Conservation (phyloP, 2,888 invertebrate species). For the Prosopocoilus inquinatus region DNA sequence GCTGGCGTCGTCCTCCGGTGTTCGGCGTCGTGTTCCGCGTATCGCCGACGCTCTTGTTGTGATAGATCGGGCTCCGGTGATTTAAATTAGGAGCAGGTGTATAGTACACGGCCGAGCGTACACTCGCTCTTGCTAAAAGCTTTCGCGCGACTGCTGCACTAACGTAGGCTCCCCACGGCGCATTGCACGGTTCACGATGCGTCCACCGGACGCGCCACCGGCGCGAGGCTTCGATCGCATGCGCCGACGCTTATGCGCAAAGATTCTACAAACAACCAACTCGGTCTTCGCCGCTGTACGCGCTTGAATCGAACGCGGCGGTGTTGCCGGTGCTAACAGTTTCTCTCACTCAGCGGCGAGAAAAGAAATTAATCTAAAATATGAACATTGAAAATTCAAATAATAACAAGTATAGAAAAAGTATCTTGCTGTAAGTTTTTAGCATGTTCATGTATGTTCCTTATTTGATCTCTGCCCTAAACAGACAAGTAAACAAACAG, state of each 20-base stretch:
- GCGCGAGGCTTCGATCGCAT: constrained; percentile 43
- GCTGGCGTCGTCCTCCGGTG: constrained; percentile 9
- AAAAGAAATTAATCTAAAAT: too few relatives aligned
- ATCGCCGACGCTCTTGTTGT: constrained; percentile 8
- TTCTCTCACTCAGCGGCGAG: too few relatives aligned
- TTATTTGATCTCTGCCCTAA: too few relatives aligned
- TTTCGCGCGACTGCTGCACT: constrained; percentile 43
- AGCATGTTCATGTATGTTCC: too few relatives aligned
- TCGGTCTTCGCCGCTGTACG: too few relatives aligned
- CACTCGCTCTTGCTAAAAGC: constrained; percentile 24
- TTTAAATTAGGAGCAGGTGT: constrained; percentile 32
- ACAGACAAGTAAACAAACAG: too few relatives aligned
- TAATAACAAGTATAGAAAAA: too few relatives aligned
- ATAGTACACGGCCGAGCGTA: constrained; percentile 15
- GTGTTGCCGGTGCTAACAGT: too few relatives aligned
- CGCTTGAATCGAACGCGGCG: too few relatives aligned
- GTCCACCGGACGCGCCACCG: constrained; percentile 38
- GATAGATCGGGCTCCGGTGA: constrained; percentile 21
- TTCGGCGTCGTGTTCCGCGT: not conserved
- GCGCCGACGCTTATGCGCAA: constrained; percentile 37
- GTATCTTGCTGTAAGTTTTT: too few relatives aligned
- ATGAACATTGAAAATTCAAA: too few relatives aligned
- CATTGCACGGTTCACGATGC: constrained; percentile 31
- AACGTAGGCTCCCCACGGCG: constrained; percentile 21
- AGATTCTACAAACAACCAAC: too few relatives aligned